Evolutionary conservation across 2,888 invertebrate species (phyloP).

Genomic region (Cheilosia variabilis): DNA sequence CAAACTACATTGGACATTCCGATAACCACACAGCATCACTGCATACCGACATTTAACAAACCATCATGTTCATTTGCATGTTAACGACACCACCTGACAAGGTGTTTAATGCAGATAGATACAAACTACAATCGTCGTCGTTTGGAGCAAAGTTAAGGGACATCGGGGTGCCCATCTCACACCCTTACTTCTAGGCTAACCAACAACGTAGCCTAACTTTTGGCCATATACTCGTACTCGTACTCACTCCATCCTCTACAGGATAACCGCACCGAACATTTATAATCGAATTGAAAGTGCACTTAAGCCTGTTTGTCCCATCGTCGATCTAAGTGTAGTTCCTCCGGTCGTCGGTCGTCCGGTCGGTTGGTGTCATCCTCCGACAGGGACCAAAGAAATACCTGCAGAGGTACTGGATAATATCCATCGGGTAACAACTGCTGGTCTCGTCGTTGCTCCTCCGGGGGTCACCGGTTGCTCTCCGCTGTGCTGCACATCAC

Average conservation of each 20-base stretch:
- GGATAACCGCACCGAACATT: constrained; percentile 39
- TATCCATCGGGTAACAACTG: constrained; percentile 7
- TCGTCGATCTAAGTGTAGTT: constrained; percentile 53
- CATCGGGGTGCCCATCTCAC: constrained; percentile 9
- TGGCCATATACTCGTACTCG: constrained; percentile 8
- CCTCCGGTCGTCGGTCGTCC: constrained; percentile 17
- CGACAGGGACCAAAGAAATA: constrained; percentile 56
- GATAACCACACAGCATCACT: constrained; percentile 68
- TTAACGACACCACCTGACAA: constrained; percentile 76
- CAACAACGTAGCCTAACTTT: constrained; percentile 45
- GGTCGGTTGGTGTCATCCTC: constrained; percentile 30
- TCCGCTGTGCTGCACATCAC: constrained; percentile 1
- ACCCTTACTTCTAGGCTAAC: constrained; percentile 9
- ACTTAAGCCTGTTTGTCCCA: constrained; percentile 70
- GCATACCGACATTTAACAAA: constrained; percentile 72
- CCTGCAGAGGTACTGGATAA: constrained; percentile 24
- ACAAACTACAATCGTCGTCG: constrained; percentile 63
- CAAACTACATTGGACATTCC: constrained; percentile 57
- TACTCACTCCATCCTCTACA: constrained; percentile 19
- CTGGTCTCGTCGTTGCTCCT: constrained; percentile 8
- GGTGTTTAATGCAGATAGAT: constrained; percentile 75
- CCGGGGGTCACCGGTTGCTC: constrained; percentile 46
- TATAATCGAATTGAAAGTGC: constrained; percentile 71
- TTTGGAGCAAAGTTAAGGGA: constrained; percentile 54
- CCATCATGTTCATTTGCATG: constrained; percentile 76